Evolutionary conservation across 2,888 invertebrate species (phyloP), one percentile per base, ranked within the genome.

Genomic region (Platerodrilus igneus): DNA sequence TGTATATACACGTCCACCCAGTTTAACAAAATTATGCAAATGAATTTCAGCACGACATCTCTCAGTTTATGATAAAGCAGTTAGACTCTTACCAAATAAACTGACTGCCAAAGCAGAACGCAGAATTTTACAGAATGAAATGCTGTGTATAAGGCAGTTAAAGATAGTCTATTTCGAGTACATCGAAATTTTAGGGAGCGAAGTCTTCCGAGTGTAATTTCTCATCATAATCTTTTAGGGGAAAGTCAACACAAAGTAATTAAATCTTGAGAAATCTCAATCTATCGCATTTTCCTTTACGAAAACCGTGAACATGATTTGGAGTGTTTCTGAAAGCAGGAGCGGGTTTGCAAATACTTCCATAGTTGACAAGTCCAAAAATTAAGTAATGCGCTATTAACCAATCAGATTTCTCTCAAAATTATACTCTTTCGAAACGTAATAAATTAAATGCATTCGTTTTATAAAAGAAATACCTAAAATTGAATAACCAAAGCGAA

Each of bases 401-500:
- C 30, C 42, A 43, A 36, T 33, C 42, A 39, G 30, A 39, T 25
- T 43, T 36, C n/a, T n/a, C n/a, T n/a, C 43, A 38, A 42, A 23
- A 41, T 31, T n/a, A 10, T 27, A 25, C 16, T 14, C 20, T 34
- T 39, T 39, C 21, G 5, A 16, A 27, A 14, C 2, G 20, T 27
- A 16, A 28, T 11, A 29, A 38, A 30, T 37, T 38, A 42, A 42
- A 23, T 31, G 19, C 17, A 18, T 20, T 19, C n/a, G 29, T 41
- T 23, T 32, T 39, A 26, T 31, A 36, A 44, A 44, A 38, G 30
- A 25, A 34, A 39, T 11, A 32, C 9, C 17, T 25, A 23, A 44
- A 38, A 43, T 43, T 43, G 39, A 49, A 51, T 51, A 49, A 50
- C 44, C 44, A 40, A 45, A 37, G 46, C 46, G 51, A 52, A 52